These are phyloP conservation scores for Cichladusa arquata DNA, from an alignment of 2,113 vertebrate genomes.

Conservation along the genomic window DNA sequence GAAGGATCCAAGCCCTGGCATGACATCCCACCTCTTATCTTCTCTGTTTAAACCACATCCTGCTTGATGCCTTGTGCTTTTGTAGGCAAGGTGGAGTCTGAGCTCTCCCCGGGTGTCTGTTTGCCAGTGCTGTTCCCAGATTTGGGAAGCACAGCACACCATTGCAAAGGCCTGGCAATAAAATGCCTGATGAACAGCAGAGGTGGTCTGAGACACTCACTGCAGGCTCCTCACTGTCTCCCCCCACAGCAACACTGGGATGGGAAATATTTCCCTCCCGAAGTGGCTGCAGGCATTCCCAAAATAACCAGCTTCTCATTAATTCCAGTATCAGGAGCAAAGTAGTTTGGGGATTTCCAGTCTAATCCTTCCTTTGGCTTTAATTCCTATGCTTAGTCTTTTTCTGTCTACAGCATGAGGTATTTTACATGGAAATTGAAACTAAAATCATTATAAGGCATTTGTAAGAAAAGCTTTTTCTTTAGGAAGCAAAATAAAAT, in stretches of 20 bases:
- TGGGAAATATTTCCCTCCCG: background rate
- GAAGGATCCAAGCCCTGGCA: background rate
- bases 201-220: background rate
- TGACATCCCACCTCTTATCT: background rate
- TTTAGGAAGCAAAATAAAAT: background rate
- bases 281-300: slow-evolving; percentile 20
- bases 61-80: background rate
- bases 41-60: background rate
- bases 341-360: slow-evolving; percentile 21
- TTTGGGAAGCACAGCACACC: background rate
- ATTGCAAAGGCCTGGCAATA: background rate
- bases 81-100: background rate
- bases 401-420: background rate
- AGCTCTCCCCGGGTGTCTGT: background rate
- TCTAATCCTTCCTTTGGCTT: slow-evolving; percentile 30
- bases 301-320: slow-evolving; percentile 34
- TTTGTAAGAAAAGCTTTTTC: background rate
- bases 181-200: background rate
- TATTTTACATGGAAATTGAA: background rate
- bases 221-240: background rate
- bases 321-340: background rate
- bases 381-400: background rate
- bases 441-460: background rate
- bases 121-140: background rate
- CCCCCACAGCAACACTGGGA: background rate